Percentiles rank a stretch among this genome's conserved stretches.
These are phyloP conservation scores for Liasis olivaceus DNA, from an alignment of 2,797 vertebrate genomes.

Conservation along the genomic window DNA sequence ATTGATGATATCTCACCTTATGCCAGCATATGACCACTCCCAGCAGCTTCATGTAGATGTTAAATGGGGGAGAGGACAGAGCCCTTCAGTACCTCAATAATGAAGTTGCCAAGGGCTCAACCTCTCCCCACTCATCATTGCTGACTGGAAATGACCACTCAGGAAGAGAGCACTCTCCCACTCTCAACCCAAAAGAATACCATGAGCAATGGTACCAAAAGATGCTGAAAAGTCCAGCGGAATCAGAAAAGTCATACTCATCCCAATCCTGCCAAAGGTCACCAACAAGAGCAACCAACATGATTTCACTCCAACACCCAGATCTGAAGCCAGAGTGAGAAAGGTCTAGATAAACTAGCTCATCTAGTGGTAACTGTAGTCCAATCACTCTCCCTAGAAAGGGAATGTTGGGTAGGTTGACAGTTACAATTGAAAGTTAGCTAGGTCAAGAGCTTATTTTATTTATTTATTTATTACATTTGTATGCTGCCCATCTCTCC, in stretches of 20 bases:
- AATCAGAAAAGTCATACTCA: not conserved
- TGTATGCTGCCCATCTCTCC: too few species aligned
- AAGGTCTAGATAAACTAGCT: not conserved
- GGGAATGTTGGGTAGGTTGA: not conserved
- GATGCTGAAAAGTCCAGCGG: not conserved
- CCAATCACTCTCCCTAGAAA: not conserved
- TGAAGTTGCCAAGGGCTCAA: not conserved
- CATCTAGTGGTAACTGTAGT: not conserved
- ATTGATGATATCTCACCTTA: not conserved
- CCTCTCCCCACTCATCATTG: not conserved
- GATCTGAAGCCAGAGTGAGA: not conserved
- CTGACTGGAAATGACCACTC: not conserved
- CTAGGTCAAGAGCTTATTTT: not conserved
- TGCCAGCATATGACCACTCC: not conserved
- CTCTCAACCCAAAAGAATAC: not conserved
- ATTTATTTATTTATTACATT: too few species aligned
- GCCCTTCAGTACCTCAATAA: not conserved
- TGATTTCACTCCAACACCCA: not conserved
- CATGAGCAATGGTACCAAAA: not conserved
- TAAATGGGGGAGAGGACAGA: not conserved
- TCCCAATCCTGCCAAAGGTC: not conserved
- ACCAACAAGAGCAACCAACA: not conserved
- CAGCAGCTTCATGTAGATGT: not conserved
- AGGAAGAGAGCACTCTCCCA: not conserved
- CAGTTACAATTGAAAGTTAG: not conserved